A percentile compares a stretch with the other conserved stretches of the same genome.
Conservation (phyloP, 2,888 invertebrate genomes). For the Agonopterix heracliana region DNA sequence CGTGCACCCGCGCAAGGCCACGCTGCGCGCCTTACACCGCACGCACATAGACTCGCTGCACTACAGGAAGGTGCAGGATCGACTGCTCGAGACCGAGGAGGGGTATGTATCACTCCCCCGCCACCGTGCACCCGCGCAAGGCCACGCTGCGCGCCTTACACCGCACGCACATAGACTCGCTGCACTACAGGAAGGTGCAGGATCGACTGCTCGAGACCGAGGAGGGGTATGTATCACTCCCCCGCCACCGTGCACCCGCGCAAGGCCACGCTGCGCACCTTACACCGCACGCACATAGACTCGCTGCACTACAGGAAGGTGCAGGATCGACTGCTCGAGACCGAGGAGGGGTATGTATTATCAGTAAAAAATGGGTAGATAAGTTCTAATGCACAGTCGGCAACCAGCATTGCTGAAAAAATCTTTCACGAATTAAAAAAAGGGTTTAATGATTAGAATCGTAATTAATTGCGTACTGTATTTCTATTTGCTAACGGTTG, state of each 20-base stretch:
- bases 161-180: constrained; percentile 93
- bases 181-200: constrained; percentile 91
- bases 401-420: too few relatives aligned
- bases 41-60: constrained; percentile 96
- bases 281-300: too few relatives aligned
- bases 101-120: constrained; percentile 91
- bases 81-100: constrained; percentile 91
- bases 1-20: constrained; percentile 88
- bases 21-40: constrained; percentile 92
- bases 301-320: too few relatives aligned
- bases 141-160: constrained; percentile 93
- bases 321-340: constrained; percentile 88
- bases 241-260: too few relatives aligned
- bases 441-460: too few relatives aligned
- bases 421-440: too few relatives aligned
- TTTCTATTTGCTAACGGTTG: too few relatives aligned
- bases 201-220: constrained; percentile 91
- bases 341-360: constrained; percentile 91
- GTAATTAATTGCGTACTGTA: too few relatives aligned
- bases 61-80: constrained; percentile 88
- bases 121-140: constrained; percentile 88
- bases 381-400: too few relatives aligned
- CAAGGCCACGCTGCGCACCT: too few relatives aligned
- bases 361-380: not conserved
- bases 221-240: constrained; percentile 91